phyloP scores from a whole-genome alignment of 2,888 invertebrate genomes.

The Meteorus cinctellus region DNA sequence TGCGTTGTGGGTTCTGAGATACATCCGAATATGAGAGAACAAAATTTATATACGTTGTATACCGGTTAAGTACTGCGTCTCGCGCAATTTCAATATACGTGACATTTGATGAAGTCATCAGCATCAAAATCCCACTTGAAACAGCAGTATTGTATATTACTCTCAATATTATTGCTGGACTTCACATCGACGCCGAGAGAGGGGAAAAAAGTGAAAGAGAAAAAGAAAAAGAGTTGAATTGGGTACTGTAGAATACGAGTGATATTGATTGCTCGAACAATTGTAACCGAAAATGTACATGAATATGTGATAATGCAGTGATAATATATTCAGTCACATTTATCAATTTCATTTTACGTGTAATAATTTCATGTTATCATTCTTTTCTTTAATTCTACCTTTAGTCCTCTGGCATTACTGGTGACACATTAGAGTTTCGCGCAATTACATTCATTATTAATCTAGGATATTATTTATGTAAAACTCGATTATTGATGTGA shows the following conservation, averaged over 20 bases:
- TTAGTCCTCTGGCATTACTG: neutral
- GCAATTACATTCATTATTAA: conserved; percentile 1
- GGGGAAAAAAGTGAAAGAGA: neutral
- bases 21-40: no score
- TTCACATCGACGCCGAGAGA: conserved; percentile 1
- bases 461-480: neutral
- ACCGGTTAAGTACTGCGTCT: conserved; percentile 5
- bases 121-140: conserved; percentile 7
- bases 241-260: neutral
- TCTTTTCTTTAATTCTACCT: conserved; percentile 19
- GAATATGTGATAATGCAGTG: neutral
- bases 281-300: neutral
- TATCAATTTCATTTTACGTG: neutral
- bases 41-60: neutral
- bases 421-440: conserved; percentile 9
- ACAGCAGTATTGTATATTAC: neutral
- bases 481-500: neutral
- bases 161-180: neutral
- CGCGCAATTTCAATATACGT: conserved; percentile 1
- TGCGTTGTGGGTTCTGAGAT: no score
- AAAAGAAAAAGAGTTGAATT: neutral
- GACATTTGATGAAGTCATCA: conserved; percentile 8
- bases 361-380: neutral
- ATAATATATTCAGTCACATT: neutral
- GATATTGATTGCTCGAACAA: conserved; percentile 4